Percentiles rank a stretch among this genome's conserved stretches.
phyloP scores from a whole-genome alignment of 2,797 vertebrate genomes.

The Chiloscyllium punctatum region DNA sequence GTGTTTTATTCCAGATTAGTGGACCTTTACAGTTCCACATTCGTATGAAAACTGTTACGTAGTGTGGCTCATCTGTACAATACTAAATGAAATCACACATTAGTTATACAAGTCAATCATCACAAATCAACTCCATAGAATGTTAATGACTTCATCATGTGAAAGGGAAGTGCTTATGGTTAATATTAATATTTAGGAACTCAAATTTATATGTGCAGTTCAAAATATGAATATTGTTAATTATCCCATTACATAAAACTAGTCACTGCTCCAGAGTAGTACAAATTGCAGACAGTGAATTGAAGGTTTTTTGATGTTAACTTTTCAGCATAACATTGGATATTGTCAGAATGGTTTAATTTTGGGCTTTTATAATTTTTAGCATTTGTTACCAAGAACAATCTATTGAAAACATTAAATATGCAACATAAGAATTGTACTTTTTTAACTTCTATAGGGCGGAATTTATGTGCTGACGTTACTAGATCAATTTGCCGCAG shows the following conservation, averaged over 20 bases:
- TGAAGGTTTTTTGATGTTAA: neutral
- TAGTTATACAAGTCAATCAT: neutral
- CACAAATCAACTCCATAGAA: neutral
- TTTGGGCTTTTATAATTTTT: neutral
- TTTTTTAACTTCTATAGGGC: conserved; percentile 60
- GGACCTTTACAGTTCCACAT: neutral
- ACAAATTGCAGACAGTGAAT: neutral
- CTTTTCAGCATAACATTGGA: neutral
- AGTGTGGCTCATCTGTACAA: neutral
- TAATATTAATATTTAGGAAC: neutral
- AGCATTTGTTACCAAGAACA: neutral
- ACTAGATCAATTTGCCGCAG: conserved; percentile 89
- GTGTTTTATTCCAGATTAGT: neutral
- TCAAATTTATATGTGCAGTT: neutral
- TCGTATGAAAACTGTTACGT: neutral
- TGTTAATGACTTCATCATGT: too few species aligned
- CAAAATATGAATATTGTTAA: neutral
- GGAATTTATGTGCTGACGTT: conserved; percentile 92
- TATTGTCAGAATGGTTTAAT: neutral
- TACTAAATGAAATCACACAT: neutral
- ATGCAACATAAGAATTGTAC: neutral
- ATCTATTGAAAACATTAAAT: neutral
- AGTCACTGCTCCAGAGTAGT: neutral
- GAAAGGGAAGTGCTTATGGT: neutral
- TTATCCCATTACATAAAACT: neutral